A percentile compares a stretch with the other conserved stretches of the same genome.
Conservation (phyloP, 1,140 invertebrate species). For the Papilio helenus region DNA sequence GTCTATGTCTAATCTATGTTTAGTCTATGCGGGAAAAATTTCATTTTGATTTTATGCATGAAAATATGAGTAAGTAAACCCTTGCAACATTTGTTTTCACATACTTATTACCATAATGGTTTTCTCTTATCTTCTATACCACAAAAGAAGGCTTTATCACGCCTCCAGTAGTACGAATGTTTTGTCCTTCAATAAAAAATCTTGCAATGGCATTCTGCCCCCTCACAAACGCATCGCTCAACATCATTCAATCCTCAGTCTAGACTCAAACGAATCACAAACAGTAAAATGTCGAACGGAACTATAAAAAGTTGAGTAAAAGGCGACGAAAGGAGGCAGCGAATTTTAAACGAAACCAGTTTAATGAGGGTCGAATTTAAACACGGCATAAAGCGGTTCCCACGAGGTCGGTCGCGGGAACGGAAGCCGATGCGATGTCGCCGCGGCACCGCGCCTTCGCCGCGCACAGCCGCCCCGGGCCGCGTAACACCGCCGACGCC, state of each 20-base stretch:
- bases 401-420: constrained; percentile 80
- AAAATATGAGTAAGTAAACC: too few relatives aligned
- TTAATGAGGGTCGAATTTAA: constrained; percentile 82
- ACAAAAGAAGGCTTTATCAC: constrained; percentile 12
- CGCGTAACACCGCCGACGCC: constrained; percentile 63
- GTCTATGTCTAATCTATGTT: too few relatives aligned
- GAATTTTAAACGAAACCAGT: constrained; percentile 81
- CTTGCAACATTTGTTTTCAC: neutral
- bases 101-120: neutral
- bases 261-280: constrained; percentile 75
- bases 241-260: constrained; percentile 62
- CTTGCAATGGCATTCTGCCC: constrained; percentile 56
- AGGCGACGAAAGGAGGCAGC: constrained; percentile 82
- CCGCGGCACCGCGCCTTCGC: constrained; percentile 59
- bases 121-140: neutral
- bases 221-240: constrained; percentile 59
- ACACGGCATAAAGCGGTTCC: constrained; percentile 82
- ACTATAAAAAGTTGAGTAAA: constrained; percentile 82
- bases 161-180: neutral
- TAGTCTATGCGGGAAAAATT: too few relatives aligned
- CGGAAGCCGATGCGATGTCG: constrained; percentile 74
- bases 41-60: too few relatives aligned
- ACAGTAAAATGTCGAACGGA: constrained; percentile 81
- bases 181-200: constrained; percentile 40
- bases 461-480: constrained; percentile 58